Evolutionary conservation across 92 coral and sea anemone genomes (phyloP), one percentile per base, ranked within the genome.

Genomic region (Nematostella vectensis): DNA sequence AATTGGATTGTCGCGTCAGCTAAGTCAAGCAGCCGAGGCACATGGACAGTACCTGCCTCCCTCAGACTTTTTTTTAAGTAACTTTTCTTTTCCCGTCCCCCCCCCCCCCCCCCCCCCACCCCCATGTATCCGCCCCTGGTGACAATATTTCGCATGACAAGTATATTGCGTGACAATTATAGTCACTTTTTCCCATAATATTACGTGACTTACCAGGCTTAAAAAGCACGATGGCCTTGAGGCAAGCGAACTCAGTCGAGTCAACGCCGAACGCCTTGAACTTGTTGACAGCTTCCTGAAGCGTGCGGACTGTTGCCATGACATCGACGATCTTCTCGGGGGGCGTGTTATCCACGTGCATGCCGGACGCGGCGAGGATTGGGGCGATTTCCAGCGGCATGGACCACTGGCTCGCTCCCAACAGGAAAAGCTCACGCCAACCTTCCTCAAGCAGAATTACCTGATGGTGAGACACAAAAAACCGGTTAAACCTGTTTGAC

Each of bases 321-420:
- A 88, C 95, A 31, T 88, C 89, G n/a, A 93, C 99, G 43, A 93
- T 93, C 47, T 70, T 85, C 70, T 93, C 99, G 0, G 99, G 96
- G 10, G 99, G 96, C 18, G 99, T 93, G 70, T 70, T 86, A 71
- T 93, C 99, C 72, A 93, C 96, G 68, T 93, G 99, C 85, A 93
- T 68, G 22, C 99, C 99, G 3, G 94, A 80, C 21, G 99, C 89
- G 2, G 99, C 94, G 42, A 93, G 77, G 55, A 93, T 83, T 39
- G 99, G 99, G 29, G 99, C 99, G 40, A 93, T 83, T 68, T 93
- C 99, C 47, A 93, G 31, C 2, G 99, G 89, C 88, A 93, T 80
- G 40, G 89, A 75, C 87, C 93, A 78, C 72, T 93, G 99, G 55
- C 95, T 93, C 2, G 96, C 99, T 11, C 99, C 96, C 11, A 93